Evolutionary conservation across 2,113 vertebrate genomes (phyloP), one percentile per base, ranked within the genome.

Genomic region (Onychorhynchus coronatus): DNA sequence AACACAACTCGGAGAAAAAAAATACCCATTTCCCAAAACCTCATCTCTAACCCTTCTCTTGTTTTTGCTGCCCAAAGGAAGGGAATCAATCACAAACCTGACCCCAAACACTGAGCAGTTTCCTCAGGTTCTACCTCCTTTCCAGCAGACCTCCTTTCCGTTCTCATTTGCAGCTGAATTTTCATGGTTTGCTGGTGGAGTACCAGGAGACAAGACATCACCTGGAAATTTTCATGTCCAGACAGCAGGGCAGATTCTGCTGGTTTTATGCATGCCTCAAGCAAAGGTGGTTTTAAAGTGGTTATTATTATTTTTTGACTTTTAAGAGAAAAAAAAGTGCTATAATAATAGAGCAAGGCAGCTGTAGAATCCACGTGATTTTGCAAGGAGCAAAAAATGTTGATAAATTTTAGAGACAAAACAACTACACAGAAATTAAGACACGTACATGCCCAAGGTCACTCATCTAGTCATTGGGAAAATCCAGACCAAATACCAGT

Each of bases 141-240:
- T n/a, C 87, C 87, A 86, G 80, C 24, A 87, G 30, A 82, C 56
- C 71, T 37, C 25, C 76, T 59, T 82, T 74, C 27, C 78, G 67
- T 4, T 31, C 74, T 88, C 81, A 79, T 49, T 82, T 88, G 66
- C 88, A 91, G 39, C 12, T 89, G 35, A 82, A 58, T 78, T 79
- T 87, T 91, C 25, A 10, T 65, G 53, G 52, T 82, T 85, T 87
- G 41, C 42, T 93, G 75, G 75, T 79, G 52, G 42, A 82, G 30
- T 50, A 89, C 25, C 53, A 83, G 42, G 46, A 91, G 50, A 92
- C 75, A 74, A 88, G 70, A 91, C 55, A 79, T 33, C 46, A 67
- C 81, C 83, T 79, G 33, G 78, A 85, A 96, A 62, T 79, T 24
- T 91, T 91, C 81, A 39, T 35, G 77, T 73, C 93, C 95, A 90